A percentile compares a stretch with the other conserved stretches of the same genome.
phyloP scores from a whole-genome alignment of 2,888 invertebrate species.

The Pachydiplax longipennis region DNA sequence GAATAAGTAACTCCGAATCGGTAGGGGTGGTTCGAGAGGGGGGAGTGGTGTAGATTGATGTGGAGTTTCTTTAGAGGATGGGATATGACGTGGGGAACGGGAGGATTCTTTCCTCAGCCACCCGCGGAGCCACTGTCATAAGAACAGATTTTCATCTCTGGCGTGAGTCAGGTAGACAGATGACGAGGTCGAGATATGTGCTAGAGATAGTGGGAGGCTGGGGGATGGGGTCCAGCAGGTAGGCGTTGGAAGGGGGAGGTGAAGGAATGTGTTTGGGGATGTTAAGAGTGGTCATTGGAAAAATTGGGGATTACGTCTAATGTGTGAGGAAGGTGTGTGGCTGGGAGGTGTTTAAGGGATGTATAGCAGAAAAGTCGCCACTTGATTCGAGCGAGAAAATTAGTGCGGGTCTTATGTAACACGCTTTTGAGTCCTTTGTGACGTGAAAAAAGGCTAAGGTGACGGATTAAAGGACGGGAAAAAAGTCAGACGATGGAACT shows the following conservation, averaged over 20 bases:
- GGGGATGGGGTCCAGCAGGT: slow-evolving; percentile 58
- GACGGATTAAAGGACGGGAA: not conserved
- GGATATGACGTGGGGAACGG: not conserved
- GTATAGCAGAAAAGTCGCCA: not conserved
- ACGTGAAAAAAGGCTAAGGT: not conserved
- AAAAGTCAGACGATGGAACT: not conserved
- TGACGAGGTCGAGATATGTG: slow-evolving; percentile 40
- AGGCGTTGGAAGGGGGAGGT: slow-evolving; percentile 52
- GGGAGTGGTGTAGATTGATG: slow-evolving; percentile 60
- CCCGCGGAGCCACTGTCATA: slow-evolving; percentile 44
- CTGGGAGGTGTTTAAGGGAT: not conserved
- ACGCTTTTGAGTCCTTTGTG: not conserved
- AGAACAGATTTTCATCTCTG: slow-evolving; percentile 45
- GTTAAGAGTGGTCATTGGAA: slow-evolving; percentile 1
- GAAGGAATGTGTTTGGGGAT: not conserved
- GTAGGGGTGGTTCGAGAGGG: slow-evolving; percentile 49
- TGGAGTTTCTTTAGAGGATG: slow-evolving; percentile 15
- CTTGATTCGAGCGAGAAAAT: not conserved
- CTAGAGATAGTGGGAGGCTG: slow-evolving; percentile 20
- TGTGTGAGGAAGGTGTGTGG: not conserved
- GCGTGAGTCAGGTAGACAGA: slow-evolving; percentile 45
- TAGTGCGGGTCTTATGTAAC: slow-evolving; percentile 11
- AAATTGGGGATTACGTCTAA: not conserved
- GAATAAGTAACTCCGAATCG: not conserved
- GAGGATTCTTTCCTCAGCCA: slow-evolving; percentile 24